Evolutionary conservation across 2,113 vertebrate species (phyloP).

Genomic region (Xyrauchen texanus): DNA sequence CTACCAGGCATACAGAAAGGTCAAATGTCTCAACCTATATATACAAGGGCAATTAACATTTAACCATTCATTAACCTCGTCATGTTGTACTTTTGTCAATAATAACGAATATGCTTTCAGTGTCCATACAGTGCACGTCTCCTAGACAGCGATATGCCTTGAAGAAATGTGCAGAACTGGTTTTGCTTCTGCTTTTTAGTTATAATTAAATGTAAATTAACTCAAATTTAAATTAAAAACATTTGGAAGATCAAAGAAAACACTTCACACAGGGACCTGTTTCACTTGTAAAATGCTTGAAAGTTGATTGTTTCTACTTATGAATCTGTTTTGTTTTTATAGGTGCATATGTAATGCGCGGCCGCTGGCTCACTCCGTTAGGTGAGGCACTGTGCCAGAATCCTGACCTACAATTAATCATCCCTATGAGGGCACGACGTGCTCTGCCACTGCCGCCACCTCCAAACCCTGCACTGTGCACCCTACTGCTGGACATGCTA

Average conservation of each 20-base stretch:
- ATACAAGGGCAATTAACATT: constrained; percentile 42
- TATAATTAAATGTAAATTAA: no score
- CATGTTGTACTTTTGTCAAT: constrained; percentile 26
- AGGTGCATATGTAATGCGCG: constrained; percentile 85
- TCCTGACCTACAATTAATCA: constrained; percentile 89
- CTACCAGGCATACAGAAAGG: constrained; percentile 30
- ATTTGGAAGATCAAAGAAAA: no score
- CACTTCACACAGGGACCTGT: not conserved
- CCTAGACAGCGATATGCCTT: not conserved
- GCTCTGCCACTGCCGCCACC: constrained; percentile 77
- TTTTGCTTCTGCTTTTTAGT: not conserved
- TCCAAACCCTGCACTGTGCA: constrained; percentile 80
- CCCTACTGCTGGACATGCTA: constrained; percentile 93
- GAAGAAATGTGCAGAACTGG: constrained; percentile 46
- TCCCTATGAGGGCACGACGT: constrained; percentile 90
- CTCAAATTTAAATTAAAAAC: no score
- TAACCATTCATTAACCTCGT: constrained; percentile 33
- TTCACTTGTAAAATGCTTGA: not conserved
- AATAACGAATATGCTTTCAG: constrained; percentile 13
- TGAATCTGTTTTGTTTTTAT: not conserved
- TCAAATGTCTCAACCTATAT: constrained; percentile 49
- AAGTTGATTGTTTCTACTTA: not conserved
- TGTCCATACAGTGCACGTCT: no score
- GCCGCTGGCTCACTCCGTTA: constrained; percentile 88
- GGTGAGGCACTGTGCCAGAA: constrained; percentile 95